Evolutionary conservation across 92 coral and sea anemone genomes (phyloP).

Genomic region (Phenganax subtilis): DNA sequence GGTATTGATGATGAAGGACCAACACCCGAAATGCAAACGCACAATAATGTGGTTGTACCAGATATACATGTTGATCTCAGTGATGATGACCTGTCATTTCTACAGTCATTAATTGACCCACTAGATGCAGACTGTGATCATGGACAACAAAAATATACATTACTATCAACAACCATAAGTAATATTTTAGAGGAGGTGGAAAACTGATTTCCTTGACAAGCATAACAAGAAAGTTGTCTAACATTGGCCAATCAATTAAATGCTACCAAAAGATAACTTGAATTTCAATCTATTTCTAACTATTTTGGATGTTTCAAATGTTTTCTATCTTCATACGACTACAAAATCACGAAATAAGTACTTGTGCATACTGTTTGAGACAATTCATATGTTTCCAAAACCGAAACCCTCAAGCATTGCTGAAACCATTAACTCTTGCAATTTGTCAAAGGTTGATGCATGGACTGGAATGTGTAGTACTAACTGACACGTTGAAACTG

Average conservation of each 20-base stretch:
- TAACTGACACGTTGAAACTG: not conserved
- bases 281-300: too few species aligned
- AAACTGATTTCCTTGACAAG: not conserved
- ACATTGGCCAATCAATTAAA: not conserved
- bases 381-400: not conserved
- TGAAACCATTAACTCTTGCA: conserved; percentile 1
- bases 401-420: not conserved
- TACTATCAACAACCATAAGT: not conserved
- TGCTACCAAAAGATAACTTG: not conserved
- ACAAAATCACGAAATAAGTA: not conserved
- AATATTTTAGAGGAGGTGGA: not conserved
- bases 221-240: not conserved
- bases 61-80: not conserved
- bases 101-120: not conserved
- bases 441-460: not conserved
- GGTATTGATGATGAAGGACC: not conserved
- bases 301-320: too few species aligned
- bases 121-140: not conserved
- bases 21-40: not conserved
- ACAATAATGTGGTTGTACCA: conserved; percentile 3
- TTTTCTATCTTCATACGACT: not conserved
- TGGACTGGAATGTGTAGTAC: not conserved
- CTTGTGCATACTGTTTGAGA: too few species aligned
- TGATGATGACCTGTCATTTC: not conserved
- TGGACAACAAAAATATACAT: not conserved